Evolutionary conservation across 2,888 invertebrate genomes (phyloP).

Genomic region (Idaea dimidiata): DNA sequence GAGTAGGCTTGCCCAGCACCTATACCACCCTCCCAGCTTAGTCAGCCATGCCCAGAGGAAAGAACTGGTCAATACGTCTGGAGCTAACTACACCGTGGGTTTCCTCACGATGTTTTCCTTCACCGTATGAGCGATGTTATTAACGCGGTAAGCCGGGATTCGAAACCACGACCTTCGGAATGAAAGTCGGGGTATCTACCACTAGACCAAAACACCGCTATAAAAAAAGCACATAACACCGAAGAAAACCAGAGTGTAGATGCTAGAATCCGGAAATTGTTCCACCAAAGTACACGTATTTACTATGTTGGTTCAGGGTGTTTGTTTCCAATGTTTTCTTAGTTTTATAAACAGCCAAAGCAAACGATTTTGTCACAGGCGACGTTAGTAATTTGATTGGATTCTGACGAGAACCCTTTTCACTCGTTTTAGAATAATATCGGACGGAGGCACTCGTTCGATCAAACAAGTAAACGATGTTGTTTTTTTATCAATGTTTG

Average conservation of each 20-base stretch:
- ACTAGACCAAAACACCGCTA: too few relatives aligned
- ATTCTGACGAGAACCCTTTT: slow-evolving; percentile 1
- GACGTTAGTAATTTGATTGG: neutral
- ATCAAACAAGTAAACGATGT: neutral
- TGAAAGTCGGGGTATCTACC: too few relatives aligned
- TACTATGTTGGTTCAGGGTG: neutral
- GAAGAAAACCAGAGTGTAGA: neutral
- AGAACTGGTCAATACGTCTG: too few relatives aligned
- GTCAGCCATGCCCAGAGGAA: too few relatives aligned
- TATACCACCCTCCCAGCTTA: too few relatives aligned
- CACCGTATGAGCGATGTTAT: too few relatives aligned
- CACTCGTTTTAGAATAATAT: neutral
- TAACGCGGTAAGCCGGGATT: too few relatives aligned
- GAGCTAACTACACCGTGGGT: too few relatives aligned
- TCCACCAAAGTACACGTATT: neutral
- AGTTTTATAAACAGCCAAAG: neutral
- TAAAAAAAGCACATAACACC: neutral
- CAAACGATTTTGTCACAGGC: neutral
- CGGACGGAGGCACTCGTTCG: neutral
- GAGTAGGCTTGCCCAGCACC: too few relatives aligned
- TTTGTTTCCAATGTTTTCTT: neutral
- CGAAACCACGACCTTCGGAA: too few relatives aligned
- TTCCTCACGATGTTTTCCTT: too few relatives aligned
- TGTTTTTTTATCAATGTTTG: neutral
- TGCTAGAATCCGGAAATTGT: neutral